phyloP scores from a whole-genome alignment of 2,797 vertebrate genomes.

The Sebastes matsubarae region DNA sequence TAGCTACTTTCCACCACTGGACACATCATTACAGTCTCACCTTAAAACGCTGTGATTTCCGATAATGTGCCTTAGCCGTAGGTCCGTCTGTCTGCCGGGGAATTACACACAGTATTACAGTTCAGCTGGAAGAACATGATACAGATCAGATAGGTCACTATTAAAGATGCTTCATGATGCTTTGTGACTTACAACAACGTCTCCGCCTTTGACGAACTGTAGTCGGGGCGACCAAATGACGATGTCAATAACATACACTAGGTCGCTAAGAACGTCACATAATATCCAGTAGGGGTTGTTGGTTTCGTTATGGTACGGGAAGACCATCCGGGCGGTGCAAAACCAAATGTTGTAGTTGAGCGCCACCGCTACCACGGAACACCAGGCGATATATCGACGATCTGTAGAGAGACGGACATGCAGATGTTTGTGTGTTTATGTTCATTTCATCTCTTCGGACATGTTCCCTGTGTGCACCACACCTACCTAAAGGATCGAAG shows the following conservation, averaged over 20 bases:
- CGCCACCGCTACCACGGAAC: constrained; percentile 83
- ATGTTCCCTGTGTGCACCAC: neutral
- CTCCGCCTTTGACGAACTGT: constrained; percentile 89
- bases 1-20: neutral
- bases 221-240: constrained; percentile 89
- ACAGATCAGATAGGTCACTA: neutral
- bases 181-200: constrained; percentile 88
- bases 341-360: constrained; percentile 94
- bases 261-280: constrained; percentile 81
- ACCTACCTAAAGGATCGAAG: constrained; percentile 76
- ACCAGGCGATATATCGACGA: constrained; percentile 86
- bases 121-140: neutral
- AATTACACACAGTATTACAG: neutral
- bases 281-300: constrained; percentile 79
- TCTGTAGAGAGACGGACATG: constrained; percentile 76
- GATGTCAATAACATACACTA: constrained; percentile 85
- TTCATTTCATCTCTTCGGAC: neutral
- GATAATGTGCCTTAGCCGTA: constrained; percentile 85
- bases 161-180: neutral
- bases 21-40: constrained; percentile 61
- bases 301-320: constrained; percentile 82
- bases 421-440: neutral
- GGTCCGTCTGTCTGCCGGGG: constrained; percentile 78
- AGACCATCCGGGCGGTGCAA: constrained; percentile 83
- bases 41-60: constrained; percentile 82